A percentile compares a stretch with the other conserved stretches of the same genome.
Conservation (phyloP, 1,140 invertebrate species). For the Drosophila nebulosa region DNA sequence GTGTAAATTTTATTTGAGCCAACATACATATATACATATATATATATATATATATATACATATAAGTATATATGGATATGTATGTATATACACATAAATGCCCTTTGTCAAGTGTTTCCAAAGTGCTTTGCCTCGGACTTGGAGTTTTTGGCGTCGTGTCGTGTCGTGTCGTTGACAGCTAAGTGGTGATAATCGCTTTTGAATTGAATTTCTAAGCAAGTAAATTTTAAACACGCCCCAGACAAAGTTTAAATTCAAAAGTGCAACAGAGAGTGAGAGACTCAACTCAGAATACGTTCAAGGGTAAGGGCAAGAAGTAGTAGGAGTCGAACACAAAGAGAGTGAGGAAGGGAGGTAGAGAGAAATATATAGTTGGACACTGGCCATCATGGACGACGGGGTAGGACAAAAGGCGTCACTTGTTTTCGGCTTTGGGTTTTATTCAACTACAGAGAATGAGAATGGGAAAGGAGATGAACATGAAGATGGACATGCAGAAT, state of each 20-base stretch:
- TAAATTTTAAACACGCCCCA: conserved; percentile 51
- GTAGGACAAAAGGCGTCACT: conserved; percentile 38
- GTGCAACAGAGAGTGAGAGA: conserved; percentile 63
- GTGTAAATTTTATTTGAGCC: conserved; percentile 76
- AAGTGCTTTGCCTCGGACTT: conserved; percentile 56
- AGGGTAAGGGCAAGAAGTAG: background rate
- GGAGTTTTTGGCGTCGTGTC: conserved; percentile 59
- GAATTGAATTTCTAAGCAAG: conserved; percentile 69
- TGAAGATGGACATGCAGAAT: background rate
- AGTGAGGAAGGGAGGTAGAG: background rate
- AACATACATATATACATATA: conserved; percentile 27
- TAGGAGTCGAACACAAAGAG: background rate
- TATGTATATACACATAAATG: conserved; percentile 26
- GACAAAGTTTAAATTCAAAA: conserved; percentile 71
- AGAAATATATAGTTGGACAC: conserved; percentile 20
- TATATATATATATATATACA: conserved; percentile 27
- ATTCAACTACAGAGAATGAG: conserved; percentile 8
- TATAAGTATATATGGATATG: background rate
- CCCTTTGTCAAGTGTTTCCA: conserved; percentile 51
- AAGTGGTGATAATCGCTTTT: conserved; percentile 77
- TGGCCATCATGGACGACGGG: conserved; percentile 20
- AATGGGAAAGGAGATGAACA: background rate
- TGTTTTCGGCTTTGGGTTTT: conserved; percentile 47
- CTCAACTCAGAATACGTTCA: background rate
- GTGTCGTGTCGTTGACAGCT: conserved; percentile 72